A percentile compares a stretch with the other conserved stretches of the same genome.
These are phyloP conservation scores for Poecilus cupreus DNA, from an alignment of 2,888 invertebrate genomes.

Conservation along the genomic window DNA sequence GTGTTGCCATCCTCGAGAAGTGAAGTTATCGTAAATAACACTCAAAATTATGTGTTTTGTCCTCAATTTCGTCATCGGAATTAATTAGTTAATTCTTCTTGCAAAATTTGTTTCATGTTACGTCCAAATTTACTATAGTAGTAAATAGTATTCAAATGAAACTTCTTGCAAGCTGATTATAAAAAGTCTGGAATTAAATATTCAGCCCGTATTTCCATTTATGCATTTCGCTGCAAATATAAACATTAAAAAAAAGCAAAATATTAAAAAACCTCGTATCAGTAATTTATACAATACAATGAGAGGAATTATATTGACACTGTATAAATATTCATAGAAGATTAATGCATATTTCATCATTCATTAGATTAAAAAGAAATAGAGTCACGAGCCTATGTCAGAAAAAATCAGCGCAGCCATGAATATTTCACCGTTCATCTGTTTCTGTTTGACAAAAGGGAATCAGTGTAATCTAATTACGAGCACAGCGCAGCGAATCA, in stretches of 20 bases:
- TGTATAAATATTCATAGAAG: conserved; percentile 28
- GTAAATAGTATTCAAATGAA: too few relatives aligned
- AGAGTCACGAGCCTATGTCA: neutral
- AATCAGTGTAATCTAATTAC: neutral
- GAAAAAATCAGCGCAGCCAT: neutral
- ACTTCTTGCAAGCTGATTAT: too few relatives aligned
- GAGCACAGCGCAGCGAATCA: neutral
- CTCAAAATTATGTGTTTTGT: too few relatives aligned
- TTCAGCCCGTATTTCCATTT: neutral
- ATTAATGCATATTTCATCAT: conserved; percentile 25
- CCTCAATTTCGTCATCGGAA: too few relatives aligned
- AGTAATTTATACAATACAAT: conserved; percentile 26
- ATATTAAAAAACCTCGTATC: conserved; percentile 6
- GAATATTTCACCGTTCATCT: conserved; percentile 6
- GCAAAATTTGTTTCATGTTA: too few relatives aligned
- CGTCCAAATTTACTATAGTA: too few relatives aligned
- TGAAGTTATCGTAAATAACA: too few relatives aligned
- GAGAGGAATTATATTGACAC: conserved; percentile 17
- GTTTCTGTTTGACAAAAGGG: neutral
- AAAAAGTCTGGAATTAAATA: neutral
- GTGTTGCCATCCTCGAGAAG: too few relatives aligned
- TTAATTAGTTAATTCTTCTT: too few relatives aligned
- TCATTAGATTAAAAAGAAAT: conserved; percentile 6
- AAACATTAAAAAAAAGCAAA: conserved; percentile 6
- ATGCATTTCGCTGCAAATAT: neutral